Base-by-base conservation (phyloP, 2,888 invertebrate genomes). In the Archips xylosteana region DNA sequence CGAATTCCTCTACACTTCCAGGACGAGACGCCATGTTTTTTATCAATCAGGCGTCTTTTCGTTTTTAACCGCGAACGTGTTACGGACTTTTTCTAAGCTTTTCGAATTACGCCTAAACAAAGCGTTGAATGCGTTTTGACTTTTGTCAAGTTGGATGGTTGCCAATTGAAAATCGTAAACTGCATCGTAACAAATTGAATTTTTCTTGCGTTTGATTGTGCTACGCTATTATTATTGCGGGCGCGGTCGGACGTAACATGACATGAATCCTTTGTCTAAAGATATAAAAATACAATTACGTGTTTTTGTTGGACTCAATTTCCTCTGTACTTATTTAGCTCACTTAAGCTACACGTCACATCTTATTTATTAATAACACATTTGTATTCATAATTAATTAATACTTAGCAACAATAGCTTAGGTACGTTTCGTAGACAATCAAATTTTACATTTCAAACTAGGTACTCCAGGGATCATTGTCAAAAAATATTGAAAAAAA, bases 21-120 rank as follows among this genome's bases (percentile, higher is more conserved):
- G 87, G 87, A 76, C 89, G 90, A 87, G 87, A 76, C 89, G 90
- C 91, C 91, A 91, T 90, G 79, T 91, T 91, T 89, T 32, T 57
- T 85, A 90, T 90, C 89, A 90, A 90, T 91, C 90, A 87, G 82
- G 84, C 78, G 79, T 71, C 67, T 63, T 73, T 70, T 75, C 73
- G 67, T 73, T 73, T 74, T 70, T 73, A 73, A 73, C 57, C 68
- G 63, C 51, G 47, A 12, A 15, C 34, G 45, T 15, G 73, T 57
- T 57, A 68, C 39, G 57, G 36, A 1, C 13, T 59, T 65, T 34
- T 49, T 49, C 32, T 23, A 2, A 54, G 51, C 9, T 57, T 57
- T 32, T 32, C 32, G 57, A 23, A 57, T 57, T 57, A 23, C 32
- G 32, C 12, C 32, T 57, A 32, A 39, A 57, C 3, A 23, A 32